Evolutionary conservation across 2,113 vertebrate species (phyloP).

Genomic region (Cephalophus harveyi): DNA sequence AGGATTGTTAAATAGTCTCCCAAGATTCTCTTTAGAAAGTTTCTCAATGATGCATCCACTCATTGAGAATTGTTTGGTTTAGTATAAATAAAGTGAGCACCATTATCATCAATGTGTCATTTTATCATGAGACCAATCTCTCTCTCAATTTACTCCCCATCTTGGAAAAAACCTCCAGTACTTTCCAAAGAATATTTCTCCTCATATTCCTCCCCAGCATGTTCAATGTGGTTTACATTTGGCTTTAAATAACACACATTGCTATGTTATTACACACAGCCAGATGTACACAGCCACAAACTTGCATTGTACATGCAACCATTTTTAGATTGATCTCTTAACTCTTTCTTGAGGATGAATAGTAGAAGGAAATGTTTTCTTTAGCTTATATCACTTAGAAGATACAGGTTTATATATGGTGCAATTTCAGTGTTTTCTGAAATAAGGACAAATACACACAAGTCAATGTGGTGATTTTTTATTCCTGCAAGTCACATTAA

Average conservation of each 20-base stretch:
- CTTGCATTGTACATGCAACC: fast-evolving
- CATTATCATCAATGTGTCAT: background rate
- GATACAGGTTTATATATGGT: background rate
- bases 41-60: background rate
- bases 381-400: background rate
- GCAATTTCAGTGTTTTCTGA: background rate
- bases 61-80: background rate
- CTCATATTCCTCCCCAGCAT: background rate
- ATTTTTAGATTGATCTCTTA: background rate
- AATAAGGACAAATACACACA: background rate
- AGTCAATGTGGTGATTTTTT: background rate
- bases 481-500: background rate
- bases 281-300: background rate
- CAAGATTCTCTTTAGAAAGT: background rate
- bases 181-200: background rate
- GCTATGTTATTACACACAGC: background rate
- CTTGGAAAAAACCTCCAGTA: background rate
- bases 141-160: background rate
- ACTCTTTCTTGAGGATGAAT: background rate
- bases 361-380: background rate
- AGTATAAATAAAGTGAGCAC: background rate
- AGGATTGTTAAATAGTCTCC: background rate
- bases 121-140: background rate
- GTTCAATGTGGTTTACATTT: background rate
- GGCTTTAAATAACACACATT: background rate